Evolutionary conservation across 2,113 vertebrate genomes (phyloP).

Genomic region (Sialia sialis): DNA sequence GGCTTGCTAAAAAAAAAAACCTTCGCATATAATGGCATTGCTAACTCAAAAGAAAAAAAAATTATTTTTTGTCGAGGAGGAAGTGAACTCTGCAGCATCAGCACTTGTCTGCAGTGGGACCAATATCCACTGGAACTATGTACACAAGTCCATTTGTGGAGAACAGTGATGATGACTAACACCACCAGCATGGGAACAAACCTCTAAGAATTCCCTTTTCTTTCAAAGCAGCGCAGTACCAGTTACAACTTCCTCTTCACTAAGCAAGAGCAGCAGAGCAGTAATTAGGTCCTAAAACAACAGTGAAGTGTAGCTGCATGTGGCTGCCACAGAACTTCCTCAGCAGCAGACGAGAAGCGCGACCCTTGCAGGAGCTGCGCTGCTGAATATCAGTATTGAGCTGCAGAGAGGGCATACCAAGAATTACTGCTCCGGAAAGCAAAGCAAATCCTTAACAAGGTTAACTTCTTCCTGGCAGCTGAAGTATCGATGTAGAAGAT

Average conservation of each 20-base stretch:
- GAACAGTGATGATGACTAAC: constrained; percentile 2
- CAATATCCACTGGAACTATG: background rate
- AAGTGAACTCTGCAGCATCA: constrained; percentile 17
- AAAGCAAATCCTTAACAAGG: background rate
- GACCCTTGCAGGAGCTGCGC: background rate
- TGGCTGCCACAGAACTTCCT: background rate
- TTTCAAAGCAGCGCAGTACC: constrained; percentile 23
- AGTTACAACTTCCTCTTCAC: background rate
- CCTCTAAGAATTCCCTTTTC: constrained; percentile 38
- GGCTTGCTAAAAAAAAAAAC: background rate
- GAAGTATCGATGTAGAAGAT: background rate
- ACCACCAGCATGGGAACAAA: constrained; percentile 22
- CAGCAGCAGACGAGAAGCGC: background rate
- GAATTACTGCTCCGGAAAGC: background rate
- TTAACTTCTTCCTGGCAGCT: background rate
- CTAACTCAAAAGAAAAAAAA: background rate
- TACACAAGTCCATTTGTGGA: background rate
- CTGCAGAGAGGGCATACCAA: background rate
- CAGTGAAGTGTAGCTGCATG: background rate
- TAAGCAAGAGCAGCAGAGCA: background rate
- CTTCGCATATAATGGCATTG: background rate
- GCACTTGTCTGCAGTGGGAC: background rate
- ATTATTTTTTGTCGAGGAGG: background rate
- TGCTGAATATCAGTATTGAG: background rate
- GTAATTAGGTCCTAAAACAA: background rate